Evolutionary conservation across 2,888 invertebrate genomes (phyloP), one percentile per base, ranked within the genome.

Genomic region (Caenorhabditis macrosperma): DNA sequence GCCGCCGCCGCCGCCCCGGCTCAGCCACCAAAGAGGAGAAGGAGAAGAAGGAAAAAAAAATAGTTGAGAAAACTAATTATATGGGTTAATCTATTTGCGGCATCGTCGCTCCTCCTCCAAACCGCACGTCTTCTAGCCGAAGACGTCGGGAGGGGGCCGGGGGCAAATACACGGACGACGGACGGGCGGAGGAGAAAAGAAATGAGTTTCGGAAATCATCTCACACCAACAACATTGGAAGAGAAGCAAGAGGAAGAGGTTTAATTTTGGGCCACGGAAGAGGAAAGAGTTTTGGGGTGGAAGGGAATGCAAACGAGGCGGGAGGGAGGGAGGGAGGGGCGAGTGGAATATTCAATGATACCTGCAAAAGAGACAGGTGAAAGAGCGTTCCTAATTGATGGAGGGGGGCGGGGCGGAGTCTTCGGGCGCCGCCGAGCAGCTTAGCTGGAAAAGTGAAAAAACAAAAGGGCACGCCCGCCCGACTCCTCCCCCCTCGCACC

Each of bases 51-150:
- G n/a, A n/a, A n/a, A 28, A 55, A 72, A 72, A 57, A 55, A 55
- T 72, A 64, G 72, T 72, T 72, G 63, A 64, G 64, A 64, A 72
- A 72, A 72, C 63, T 72, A 72, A 72, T 72, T 72, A 72, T 72
- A 64, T 72, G 72, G 72, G 72, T 72, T 72, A 72, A 72, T 72
- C 72, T 64, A 72, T 72, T 72, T 72, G 72, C 46, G 63, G 63
- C 72, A 72, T 72, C 72, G 63, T 38, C 35, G 33, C 50, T 20
- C 48, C 7, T 48, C 22, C 44, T 44, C 15, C 44, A 17, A 48
- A 38, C 69, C 26, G 41, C 46, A 69, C 71, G 71, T 71, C 72
- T 72, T 61, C 72, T 63, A n/a, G 59, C 46, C 24, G 38, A 46
- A n/a, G 41, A 26, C 10, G 52, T 33, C 17, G 35, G 15, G 57